Evolutionary conservation across 1,140 invertebrate genomes (phyloP), one percentile per base, ranked within the genome.

Genomic region (Bombus superbus): DNA sequence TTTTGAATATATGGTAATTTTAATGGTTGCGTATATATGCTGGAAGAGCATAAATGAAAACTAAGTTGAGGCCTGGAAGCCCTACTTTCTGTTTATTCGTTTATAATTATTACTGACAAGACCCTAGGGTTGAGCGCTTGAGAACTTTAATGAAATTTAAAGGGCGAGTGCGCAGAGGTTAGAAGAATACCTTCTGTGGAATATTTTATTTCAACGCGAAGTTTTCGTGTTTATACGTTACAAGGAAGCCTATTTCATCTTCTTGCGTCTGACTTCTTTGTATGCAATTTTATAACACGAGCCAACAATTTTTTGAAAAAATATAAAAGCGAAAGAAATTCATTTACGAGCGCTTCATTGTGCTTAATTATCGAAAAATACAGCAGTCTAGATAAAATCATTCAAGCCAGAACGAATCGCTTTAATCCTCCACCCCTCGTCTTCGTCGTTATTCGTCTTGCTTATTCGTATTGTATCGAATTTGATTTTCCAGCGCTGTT

Each of bases 401-500:
- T 53, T 6, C 0, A 53, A 22, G 1, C 5, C 5, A 53, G 18
- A 53, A 53, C 47, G 47, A 53, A 53, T 22, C 47, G 18, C n/a
- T 11, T 13, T 3, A 47, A 6, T 22, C 25, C 35, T n/a, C 22
- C 1, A 40, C 0, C 35, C 2, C 9, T 42, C 6, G 2, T 13
- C 5, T n/a, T 38, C 44, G 66, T n/a, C 44, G 22, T 71, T 69
- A 44, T 73, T 74, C 42, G 53, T 22, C 13, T 28, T 25, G 75
- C 35, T 62, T 77, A 77, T 35, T 28, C 77, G 62, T 15, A n/a
- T 68, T 44, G 35, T 25, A 59, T 32, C n/a, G 53, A 72, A 79
- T 84, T 84, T 80, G 53, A 84, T 72, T 71, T 84, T 80, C 47
- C 73, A 53, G n/a, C 25, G 10, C 35, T 9, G 81, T 57, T 57